These are phyloP conservation scores for Chitala chitala DNA, from an alignment of 2,113 vertebrate species.

Conservation along the genomic window DNA sequence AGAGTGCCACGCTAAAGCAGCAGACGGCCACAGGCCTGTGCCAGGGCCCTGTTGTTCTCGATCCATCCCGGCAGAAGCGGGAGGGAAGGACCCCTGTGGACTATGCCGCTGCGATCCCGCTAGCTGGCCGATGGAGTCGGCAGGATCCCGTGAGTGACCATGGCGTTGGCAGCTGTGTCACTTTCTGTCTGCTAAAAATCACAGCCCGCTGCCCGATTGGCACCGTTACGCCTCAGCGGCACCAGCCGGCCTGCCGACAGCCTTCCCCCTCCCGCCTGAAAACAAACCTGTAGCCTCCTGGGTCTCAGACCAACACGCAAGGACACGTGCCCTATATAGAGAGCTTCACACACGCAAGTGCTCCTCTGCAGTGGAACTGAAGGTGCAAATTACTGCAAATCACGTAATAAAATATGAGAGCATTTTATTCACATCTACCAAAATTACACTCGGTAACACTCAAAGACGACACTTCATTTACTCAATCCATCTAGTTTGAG, in stretches of 20 bases:
- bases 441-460: too few relatives aligned
- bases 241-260: not conserved
- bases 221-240: not conserved
- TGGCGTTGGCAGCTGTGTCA: conserved; percentile 35
- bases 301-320: not conserved
- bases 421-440: too few relatives aligned
- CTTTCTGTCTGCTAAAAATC: conserved; percentile 36
- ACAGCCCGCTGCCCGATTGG: conserved; percentile 33
- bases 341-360: too few relatives aligned
- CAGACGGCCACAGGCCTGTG: not conserved
- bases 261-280: not conserved
- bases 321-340: not conserved
- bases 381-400: too few relatives aligned
- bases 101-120: conserved; percentile 27
- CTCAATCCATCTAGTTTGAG: too few relatives aligned
- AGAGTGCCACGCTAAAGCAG: not conserved
- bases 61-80: not conserved
- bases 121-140: conserved; percentile 33
- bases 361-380: not conserved
- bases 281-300: not conserved
- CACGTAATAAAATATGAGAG: too few relatives aligned
- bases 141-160: conserved; percentile 31
- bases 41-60: conserved; percentile 62
- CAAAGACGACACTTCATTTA: too few relatives aligned
- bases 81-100: conserved; percentile 19